Evolutionary conservation across 2,797 vertebrate species (phyloP), one percentile per base, ranked within the genome.

Genomic region (Amblyopsis hoosieri): DNA sequence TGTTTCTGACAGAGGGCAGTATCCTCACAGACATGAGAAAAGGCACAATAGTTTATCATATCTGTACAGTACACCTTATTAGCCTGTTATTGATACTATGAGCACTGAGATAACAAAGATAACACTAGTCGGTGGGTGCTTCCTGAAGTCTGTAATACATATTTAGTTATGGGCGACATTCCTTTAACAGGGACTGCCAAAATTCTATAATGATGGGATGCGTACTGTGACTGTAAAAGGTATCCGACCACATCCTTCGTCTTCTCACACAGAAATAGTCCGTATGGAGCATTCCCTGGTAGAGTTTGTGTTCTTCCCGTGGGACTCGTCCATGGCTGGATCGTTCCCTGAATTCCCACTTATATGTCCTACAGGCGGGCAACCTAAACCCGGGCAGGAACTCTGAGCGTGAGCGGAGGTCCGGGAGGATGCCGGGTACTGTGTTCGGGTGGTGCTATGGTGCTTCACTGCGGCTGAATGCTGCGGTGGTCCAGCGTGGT

Each of bases 221-320:
- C 45, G 31, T 47, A 47, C 48, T 29, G 23, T 29, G 23, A 29
- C 45, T 50, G 45, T 42, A 42, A 9, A 42, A 9, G 37, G 37
- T 42, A 8, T 42, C 37, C 37, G 9, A 10, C 37, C 37, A 42
- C 37, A 42, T 42, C 7, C 37, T 42, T 42, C 4, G 4, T 29
- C 60, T 75, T 55, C 37, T 90, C 82, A 92, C 68, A 90, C 78
- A 55, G 85, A 87, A 77, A 90, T 84, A 57, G 89, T 74, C 70
- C 81, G 79, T 71, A 87, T 79, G 46, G 82, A 78, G 45, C 62
- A 64, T 33, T 87, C 84, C 71, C 81, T 76, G 31, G 57, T 49
- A 19, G 80, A 23, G 56, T 81, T 81, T 13, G 51, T 62, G 48
- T 59, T 70, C 57, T 63, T 72, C 11, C 15, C 15, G 49, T 62